Evolutionary conservation across 2,113 vertebrate species (phyloP).

Genomic region (Grammatotria lemairii): DNA sequence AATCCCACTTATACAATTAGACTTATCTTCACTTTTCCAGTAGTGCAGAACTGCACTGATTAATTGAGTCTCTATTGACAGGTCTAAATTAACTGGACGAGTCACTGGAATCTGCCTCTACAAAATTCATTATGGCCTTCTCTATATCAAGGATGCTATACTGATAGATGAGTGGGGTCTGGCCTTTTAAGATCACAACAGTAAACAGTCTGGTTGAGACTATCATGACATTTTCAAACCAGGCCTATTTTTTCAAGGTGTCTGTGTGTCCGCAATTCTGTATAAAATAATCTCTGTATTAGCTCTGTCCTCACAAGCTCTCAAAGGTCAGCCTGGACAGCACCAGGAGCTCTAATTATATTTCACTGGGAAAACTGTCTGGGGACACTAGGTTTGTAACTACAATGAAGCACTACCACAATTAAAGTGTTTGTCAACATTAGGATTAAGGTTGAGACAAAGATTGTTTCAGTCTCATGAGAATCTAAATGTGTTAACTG

Average conservation of each 20-base stretch:
- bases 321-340: conserved; percentile 44
- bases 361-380: conserved; percentile 11
- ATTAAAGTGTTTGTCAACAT: background rate
- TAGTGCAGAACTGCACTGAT: conserved; percentile 11
- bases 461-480: conserved; percentile 20
- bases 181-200: conserved; percentile 24
- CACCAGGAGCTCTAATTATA: conserved; percentile 37
- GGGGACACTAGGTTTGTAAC: background rate
- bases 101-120: background rate
- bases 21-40: conserved; percentile 26
- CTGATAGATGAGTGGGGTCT: conserved; percentile 11
- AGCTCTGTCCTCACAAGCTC: conserved; percentile 17
- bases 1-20: conserved; percentile 56
- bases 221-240: conserved; percentile 34
- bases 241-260: background rate
- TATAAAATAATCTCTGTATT: conserved; percentile 20
- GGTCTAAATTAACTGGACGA: conserved; percentile 33
- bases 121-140: conserved; percentile 15
- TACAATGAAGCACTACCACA: background rate
- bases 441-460: background rate
- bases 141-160: background rate
- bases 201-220: conserved; percentile 22
- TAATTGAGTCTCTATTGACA: conserved; percentile 46
- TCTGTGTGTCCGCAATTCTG: background rate
- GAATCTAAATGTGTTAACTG: background rate